Base-by-base conservation (phyloP, 2,797 vertebrate genomes). In the Mormyrops attenuatus region DNA sequence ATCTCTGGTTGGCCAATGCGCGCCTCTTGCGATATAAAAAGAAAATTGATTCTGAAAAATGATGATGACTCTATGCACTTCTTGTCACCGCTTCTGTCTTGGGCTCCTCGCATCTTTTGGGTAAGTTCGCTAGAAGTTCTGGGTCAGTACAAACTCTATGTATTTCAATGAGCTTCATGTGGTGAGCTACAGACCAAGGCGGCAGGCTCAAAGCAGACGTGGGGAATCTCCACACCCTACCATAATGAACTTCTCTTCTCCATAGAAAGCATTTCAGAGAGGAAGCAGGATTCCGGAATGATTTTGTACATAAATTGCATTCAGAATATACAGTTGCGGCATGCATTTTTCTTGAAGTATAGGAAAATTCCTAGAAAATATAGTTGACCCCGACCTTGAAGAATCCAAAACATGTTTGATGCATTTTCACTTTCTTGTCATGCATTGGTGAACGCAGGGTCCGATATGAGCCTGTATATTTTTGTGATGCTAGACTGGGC, bases 161-260 rank as follows among this genome's bases (percentile, higher is more conserved):
- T 50, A 77, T 73, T 88, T 88, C 63, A 73, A 73, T 88, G 26
- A 88, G 85, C 52, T 66, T 88, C 87, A 44, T 77, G 88, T 73
- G 60, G 85, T 30, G 85, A 66, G 57, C 38, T 47, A 49, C 7
- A 15, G 57, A 44, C 34, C 87, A 88, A 41, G 87, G 55, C 87
- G 9, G 15, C 9, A 47, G 34, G 20, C 57, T 88, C 80, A 84
- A 88, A 63, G 53, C 8, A 41, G 50, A 26, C 38, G 3, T 6
- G 34, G 41, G 41, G 34, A n/a, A 88, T 22, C 22, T 88, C 57
- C 60, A 22, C 17, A 22, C 57, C 66, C 88, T 8, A 11, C 87
- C 66, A 63, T 49, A 41, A 88, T 57, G 30, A 69, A 50, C 34
- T 66, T 49, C 55, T 26, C 87, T 22, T 44, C 87, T 49, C 87